These are phyloP conservation scores for Oenanthe melanoleuca DNA, from an alignment of 2,113 vertebrate species.

Conservation along the genomic window DNA sequence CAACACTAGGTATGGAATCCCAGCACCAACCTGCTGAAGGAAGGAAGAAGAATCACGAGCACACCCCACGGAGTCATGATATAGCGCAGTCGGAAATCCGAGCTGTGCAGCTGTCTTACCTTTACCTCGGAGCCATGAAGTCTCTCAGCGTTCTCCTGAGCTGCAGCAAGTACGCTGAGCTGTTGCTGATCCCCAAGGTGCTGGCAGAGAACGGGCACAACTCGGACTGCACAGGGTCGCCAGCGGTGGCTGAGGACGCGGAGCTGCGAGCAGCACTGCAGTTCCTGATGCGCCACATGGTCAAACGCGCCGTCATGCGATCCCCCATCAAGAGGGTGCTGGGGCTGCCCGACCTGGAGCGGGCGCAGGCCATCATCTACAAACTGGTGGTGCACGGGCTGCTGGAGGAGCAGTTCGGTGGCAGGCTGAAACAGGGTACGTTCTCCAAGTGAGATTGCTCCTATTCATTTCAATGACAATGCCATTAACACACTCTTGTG, in stretches of 20 bases:
- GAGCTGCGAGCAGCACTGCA: slow-evolving; percentile 93
- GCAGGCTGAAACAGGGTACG: slow-evolving; percentile 84
- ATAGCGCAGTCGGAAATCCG: slow-evolving; percentile 89
- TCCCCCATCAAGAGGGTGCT: slow-evolving; percentile 92
- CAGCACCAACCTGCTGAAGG: slow-evolving; percentile 79
- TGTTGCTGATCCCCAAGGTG: slow-evolving; percentile 93
- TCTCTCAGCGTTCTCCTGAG: slow-evolving; percentile 92
- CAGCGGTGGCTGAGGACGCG: slow-evolving; percentile 88
- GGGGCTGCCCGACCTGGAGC: slow-evolving; percentile 91
- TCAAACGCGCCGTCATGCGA: slow-evolving; percentile 94
- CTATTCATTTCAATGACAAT: no score
- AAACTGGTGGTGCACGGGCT: slow-evolving; percentile 92
- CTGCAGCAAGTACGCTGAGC: slow-evolving; percentile 96
- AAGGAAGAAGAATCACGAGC: slow-evolving; percentile 84
- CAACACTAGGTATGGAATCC: slow-evolving; percentile 57
- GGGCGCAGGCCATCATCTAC: slow-evolving; percentile 97
- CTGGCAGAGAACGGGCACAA: slow-evolving; percentile 91
- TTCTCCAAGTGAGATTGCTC: background rate
- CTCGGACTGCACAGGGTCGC: slow-evolving; percentile 84
- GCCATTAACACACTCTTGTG: background rate
- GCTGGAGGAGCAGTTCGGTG: slow-evolving; percentile 88
- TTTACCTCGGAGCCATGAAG: slow-evolving; percentile 97
- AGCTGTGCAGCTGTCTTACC: slow-evolving; percentile 93
- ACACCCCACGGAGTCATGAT: slow-evolving; percentile 77
- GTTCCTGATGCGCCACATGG: slow-evolving; percentile 98